phyloP scores from a whole-genome alignment of 2,888 invertebrate species.

The Euspilapteryx auroguttella region DNA sequence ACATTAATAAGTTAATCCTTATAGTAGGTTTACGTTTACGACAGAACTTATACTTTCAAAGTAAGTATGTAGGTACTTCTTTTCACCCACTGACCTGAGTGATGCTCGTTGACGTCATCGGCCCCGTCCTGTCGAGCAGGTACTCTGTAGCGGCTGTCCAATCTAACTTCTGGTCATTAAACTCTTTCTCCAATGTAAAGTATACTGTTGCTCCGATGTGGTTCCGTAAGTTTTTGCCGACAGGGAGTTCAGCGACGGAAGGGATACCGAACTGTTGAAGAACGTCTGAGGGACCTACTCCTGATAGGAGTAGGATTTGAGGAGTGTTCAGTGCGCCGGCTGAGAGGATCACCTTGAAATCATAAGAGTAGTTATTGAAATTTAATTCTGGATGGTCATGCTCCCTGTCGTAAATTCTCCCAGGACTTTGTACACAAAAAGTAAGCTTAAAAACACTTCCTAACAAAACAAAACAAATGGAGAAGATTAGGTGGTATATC shows the following conservation, averaged over 20 bases:
- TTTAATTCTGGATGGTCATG: too few relatives aligned
- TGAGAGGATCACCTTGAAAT: conserved; percentile 53
- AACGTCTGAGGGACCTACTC: conserved; percentile 62
- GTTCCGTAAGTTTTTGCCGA: conserved; percentile 65
- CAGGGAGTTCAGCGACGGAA: conserved; percentile 62
- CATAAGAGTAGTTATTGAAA: too few relatives aligned
- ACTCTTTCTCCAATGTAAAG: conserved; percentile 37
- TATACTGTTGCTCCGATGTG: conserved; percentile 63
- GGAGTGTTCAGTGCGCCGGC: conserved; percentile 67
- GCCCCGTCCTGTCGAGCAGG: conserved; percentile 52
- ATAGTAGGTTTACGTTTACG: too few relatives aligned
- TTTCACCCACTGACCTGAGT: conserved; percentile 62
- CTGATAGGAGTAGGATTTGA: conserved; percentile 64
- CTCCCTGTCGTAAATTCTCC: too few relatives aligned
- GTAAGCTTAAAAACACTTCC: too few relatives aligned
- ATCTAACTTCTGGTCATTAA: conserved; percentile 50
- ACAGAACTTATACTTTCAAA: too few relatives aligned
- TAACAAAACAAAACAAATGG: not conserved
- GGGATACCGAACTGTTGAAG: conserved; percentile 50
- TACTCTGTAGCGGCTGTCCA: conserved; percentile 62
- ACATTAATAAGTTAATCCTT: too few relatives aligned
- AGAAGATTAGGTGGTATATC: too few relatives aligned
- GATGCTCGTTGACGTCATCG: conserved; percentile 64
- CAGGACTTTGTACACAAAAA: too few relatives aligned
- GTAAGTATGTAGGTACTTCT: too few relatives aligned